These are phyloP conservation scores for Myotis myotis DNA, from an alignment of 2,797 vertebrate species.

Conservation along the genomic window DNA sequence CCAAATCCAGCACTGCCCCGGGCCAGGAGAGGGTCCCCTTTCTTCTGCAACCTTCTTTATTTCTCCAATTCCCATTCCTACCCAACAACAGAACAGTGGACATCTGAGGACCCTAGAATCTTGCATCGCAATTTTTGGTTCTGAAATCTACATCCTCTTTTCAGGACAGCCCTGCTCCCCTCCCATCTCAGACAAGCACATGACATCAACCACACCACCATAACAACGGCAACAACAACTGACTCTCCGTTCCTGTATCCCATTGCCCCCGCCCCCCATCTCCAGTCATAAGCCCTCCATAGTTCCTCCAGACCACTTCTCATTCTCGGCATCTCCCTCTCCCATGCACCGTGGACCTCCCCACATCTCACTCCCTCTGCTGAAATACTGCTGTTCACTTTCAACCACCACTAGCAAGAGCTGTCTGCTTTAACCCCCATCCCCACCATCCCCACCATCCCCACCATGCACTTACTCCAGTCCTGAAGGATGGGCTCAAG, in stretches of 20 bases:
- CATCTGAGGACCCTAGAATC: neutral
- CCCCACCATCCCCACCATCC: neutral
- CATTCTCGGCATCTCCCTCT: neutral
- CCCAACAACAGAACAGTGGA: neutral
- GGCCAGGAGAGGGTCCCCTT: neutral
- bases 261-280: neutral
- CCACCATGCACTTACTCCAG: slow-evolving; percentile 81
- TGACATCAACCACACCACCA: neutral
- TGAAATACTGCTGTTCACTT: neutral
- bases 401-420: neutral
- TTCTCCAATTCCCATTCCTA: neutral
- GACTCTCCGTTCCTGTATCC: neutral
- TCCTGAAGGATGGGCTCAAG: slow-evolving; percentile 56
- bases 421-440: neutral
- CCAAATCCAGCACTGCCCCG: neutral
- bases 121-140: neutral
- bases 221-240: neutral
- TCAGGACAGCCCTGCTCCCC: neutral
- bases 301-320: too few species aligned
- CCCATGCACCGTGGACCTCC: rapidly evolving
- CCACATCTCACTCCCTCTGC: neutral
- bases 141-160: slow-evolving; percentile 1
- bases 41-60: neutral
- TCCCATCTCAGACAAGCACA: neutral
- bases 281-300: neutral